Evolutionary conservation across 1,140 invertebrate genomes (phyloP), one percentile per base, ranked within the genome.

Genomic region (Cyclargus thomasi): DNA sequence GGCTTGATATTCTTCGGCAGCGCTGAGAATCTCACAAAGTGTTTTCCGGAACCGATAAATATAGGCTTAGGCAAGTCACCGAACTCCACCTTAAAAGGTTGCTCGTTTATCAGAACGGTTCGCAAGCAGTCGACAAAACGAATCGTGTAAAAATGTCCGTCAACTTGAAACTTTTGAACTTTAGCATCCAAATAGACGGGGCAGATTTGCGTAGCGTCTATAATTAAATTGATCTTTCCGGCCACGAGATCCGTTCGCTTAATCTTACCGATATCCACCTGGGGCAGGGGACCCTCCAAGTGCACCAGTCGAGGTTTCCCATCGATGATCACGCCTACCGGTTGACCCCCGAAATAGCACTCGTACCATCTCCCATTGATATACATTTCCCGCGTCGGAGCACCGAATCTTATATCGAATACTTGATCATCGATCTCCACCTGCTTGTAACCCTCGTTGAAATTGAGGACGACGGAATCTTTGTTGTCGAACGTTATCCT

Each of bases 31-130:
- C 96, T 91, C 20, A 99, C 93, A 74, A 95, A 97, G 85, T 97
- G 96, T 72, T 95, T 95, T 69, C 94, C 94, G 18, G 94, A 95
- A 21, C 94, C 93, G 23, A 98, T 92, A 64, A 95, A 92, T 65
- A 98, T 95, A 0, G 97, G 95, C 78, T 97, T 97, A 0, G 97
- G 97, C 53, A 98, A 91, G 10, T 97, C 98, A 62, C 97, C 98
- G 91, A 98, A 99, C 70, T 97, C 95, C 1, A 96, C 93, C 80
- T 94, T 93, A 80, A 97, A 97, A 1, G 95, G 94, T 74, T 94
- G 92, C 55, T 96, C 96, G 80, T 98, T 97, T 10, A 98, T 93
- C n/a, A 96, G 80, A 1, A 96, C 95, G 5, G 94, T 95, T 69
- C 93, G 89, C 16, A 97, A 91, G 0, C 94, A 92, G 77, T 97